Conservation (phyloP, 2,888 invertebrate genomes). For the Tribolium freemani region DNA sequence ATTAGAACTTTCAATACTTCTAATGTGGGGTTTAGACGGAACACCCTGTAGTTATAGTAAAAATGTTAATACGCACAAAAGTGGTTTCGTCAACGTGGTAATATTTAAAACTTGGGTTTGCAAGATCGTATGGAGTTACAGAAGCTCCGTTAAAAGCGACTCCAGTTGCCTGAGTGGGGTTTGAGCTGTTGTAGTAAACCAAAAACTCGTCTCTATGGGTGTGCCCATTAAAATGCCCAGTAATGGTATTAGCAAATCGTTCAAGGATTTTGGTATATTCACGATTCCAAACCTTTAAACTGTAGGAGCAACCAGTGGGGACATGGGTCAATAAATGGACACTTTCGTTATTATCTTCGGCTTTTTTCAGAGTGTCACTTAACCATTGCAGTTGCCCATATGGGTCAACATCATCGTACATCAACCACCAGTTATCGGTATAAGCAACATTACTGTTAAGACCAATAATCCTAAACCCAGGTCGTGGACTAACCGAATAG, state of each 20-base stretch:
- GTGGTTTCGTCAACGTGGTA: constrained; percentile 53
- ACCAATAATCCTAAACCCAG: constrained; percentile 81
- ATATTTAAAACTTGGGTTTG: constrained; percentile 71
- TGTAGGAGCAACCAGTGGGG: constrained; percentile 79
- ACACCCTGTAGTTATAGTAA: too few species aligned
- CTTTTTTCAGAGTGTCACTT: constrained; percentile 63
- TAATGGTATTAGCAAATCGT: constrained; percentile 84
- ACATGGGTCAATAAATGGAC: constrained; percentile 91
- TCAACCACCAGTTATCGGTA: constrained; percentile 75
- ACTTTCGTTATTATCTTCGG: constrained; percentile 75
- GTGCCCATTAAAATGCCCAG: constrained; percentile 88
- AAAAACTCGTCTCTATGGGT: constrained; percentile 83
- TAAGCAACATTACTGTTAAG: constrained; percentile 87
- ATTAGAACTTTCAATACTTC: too few species aligned
- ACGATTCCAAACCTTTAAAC: constrained; percentile 78
- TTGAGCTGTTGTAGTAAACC: constrained; percentile 75
- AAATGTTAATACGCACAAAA: constrained; percentile 52
- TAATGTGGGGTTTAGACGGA: too few species aligned
- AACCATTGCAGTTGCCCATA: constrained; percentile 87
- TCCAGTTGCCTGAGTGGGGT: constrained; percentile 72
- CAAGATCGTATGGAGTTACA: constrained; percentile 79
- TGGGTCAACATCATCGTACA: constrained; percentile 76
- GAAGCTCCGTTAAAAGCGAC: constrained; percentile 88
- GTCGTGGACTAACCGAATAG: constrained; percentile 77
- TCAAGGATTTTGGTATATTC: constrained; percentile 79